Conservation (phyloP, 1,140 invertebrate species). For the Stegodyphus dumicola region DNA sequence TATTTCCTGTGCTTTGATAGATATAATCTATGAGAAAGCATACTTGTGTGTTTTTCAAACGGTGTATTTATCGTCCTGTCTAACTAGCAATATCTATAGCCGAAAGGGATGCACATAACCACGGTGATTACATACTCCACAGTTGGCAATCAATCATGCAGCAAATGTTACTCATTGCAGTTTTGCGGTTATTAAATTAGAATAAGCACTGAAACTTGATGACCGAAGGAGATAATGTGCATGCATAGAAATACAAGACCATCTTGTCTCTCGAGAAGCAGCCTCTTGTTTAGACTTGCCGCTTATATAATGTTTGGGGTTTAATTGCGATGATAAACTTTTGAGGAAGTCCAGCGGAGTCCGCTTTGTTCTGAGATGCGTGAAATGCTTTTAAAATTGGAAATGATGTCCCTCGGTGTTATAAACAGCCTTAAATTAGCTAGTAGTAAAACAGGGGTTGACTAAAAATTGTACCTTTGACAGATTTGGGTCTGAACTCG, state of each 20-base stretch:
- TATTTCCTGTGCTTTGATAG: too few relatives aligned
- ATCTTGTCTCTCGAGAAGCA: neutral
- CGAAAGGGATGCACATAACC: too few relatives aligned
- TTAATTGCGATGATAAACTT: slow-evolving; percentile 7
- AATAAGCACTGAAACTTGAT: neutral
- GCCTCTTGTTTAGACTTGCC: neutral
- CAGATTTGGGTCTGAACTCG: too few relatives aligned
- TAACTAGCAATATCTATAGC: too few relatives aligned
- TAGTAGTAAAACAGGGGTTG: neutral
- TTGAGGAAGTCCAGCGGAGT: neutral
- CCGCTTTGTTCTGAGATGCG: neutral
- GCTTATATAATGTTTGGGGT: neutral
- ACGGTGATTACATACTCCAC: too few relatives aligned
- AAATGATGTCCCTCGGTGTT: neutral
- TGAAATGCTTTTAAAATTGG: slow-evolving; percentile 8
- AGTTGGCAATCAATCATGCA: neutral
- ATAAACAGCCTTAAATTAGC: neutral
- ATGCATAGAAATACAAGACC: neutral
- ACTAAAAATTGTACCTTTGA: neutral
- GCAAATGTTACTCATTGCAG: neutral
- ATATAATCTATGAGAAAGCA: too few relatives aligned
- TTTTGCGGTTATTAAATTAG: neutral
- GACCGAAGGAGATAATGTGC: neutral
- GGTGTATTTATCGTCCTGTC: too few relatives aligned
- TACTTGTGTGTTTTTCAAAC: too few relatives aligned